Evolutionary conservation across 2,113 vertebrate genomes (phyloP).

Genomic region (Gavialis gangeticus): DNA sequence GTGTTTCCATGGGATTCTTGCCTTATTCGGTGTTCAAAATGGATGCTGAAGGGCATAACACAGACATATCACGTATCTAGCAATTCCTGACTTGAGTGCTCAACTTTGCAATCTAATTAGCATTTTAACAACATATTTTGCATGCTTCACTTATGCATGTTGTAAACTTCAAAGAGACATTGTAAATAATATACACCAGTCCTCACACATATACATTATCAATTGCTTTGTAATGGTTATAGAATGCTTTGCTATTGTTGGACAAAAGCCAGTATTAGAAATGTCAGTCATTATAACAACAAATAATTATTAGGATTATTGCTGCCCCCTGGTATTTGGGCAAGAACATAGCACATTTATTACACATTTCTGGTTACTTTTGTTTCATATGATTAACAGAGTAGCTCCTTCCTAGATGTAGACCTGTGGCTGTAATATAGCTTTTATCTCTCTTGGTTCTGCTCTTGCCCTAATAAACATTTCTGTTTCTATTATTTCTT

Average conservation of each 20-base stretch:
- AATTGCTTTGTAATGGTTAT: fast-evolving
- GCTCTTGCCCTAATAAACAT: neutral
- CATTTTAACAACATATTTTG: neutral
- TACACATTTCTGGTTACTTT: neutral
- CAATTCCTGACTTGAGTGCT: neutral
- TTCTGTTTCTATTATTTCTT: neutral
- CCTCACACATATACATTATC: neutral
- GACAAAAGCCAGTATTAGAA: neutral
- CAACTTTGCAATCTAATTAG: neutral
- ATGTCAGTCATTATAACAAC: neutral
- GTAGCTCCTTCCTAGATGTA: neutral
- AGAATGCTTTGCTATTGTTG: neutral
- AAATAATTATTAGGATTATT: neutral
- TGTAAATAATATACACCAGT: neutral
- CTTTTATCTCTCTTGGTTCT: neutral
- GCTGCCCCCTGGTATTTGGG: neutral
- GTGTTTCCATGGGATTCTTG: too few species aligned
- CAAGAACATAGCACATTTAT: neutral
- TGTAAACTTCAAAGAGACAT: too few species aligned
- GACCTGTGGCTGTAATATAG: fast-evolving
- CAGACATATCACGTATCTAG: neutral
- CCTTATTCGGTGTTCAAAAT: too few species aligned
- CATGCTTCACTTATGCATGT: neutral
- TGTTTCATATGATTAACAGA: neutral
- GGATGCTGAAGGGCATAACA: neutral